Conservation (phyloP, 2,888 invertebrate genomes). For the Scrobipalpa costella region DNA sequence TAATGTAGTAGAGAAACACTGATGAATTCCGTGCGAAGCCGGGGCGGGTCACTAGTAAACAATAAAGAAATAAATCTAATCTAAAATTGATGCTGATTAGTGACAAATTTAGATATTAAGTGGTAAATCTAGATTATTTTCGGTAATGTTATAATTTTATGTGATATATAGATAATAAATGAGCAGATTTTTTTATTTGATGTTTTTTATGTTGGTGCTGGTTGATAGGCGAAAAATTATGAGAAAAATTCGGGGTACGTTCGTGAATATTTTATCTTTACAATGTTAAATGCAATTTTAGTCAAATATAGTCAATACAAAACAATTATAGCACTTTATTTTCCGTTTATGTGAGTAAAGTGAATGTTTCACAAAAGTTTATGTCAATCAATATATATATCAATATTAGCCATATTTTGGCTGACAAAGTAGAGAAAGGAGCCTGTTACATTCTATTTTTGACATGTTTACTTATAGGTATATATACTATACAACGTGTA, state of each 20-base stretch:
- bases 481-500: not conserved
- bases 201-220: constrained; percentile 19
- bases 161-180: constrained; percentile 57
- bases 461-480: not conserved
- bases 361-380: not conserved
- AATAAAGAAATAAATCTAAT: not conserved
- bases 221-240: not conserved
- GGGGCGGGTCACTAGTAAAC: too few species aligned
- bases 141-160: constrained; percentile 54
- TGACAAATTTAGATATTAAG: constrained; percentile 32
- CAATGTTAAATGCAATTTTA: constrained; percentile 5
- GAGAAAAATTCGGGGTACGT: not conserved
- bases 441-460: not conserved
- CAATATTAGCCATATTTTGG: too few species aligned
- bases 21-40: too few species aligned
- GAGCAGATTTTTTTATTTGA: constrained; percentile 20
- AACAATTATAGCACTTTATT: not conserved
- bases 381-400: not conserved
- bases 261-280: not conserved
- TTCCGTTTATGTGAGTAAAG: not conserved
- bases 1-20: too few species aligned
- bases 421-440: not conserved
- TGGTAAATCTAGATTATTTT: constrained; percentile 42
- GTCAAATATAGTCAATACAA: not conserved
- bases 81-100: constrained; percentile 24